A percentile compares a stretch with the other conserved stretches of the same genome.
phyloP scores from a whole-genome alignment of 2,113 vertebrate species.

The Hyperoodon ampullatus region DNA sequence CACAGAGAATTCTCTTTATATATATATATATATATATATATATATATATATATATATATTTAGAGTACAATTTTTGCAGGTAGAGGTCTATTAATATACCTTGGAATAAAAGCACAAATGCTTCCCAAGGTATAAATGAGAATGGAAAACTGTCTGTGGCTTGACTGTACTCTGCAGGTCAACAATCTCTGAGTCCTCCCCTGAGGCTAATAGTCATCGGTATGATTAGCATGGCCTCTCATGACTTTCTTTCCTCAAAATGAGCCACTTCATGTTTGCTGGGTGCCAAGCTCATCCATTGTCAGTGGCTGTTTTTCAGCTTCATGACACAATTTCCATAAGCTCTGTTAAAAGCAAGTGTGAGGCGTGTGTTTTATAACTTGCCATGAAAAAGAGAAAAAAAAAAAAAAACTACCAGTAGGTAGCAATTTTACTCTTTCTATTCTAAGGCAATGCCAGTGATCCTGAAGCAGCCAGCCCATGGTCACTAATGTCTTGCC shows the following conservation, averaged over 20 bases:
- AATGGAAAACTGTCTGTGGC: background rate
- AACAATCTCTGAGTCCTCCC: background rate
- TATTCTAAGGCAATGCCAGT: slow-evolving; percentile 32
- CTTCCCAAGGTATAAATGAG: background rate
- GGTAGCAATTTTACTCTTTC: background rate
- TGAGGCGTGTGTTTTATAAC: background rate
- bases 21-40: no score
- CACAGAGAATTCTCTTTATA: background rate
- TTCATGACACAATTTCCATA: slow-evolving; percentile 6
- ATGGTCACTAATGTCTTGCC: background rate
- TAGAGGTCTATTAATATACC: background rate
- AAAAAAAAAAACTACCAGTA: background rate
- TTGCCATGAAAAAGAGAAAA: slow-evolving; percentile 7
- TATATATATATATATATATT: background rate
- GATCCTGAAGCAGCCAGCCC: background rate
- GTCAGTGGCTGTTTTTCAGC: background rate
- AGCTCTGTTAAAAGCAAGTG: slow-evolving; percentile 14
- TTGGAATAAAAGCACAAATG: background rate
- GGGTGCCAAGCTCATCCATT: background rate
- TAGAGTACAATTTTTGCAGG: background rate
- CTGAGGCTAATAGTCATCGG: background rate
- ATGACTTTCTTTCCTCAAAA: background rate
- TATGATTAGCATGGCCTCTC: background rate
- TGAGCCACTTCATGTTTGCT: background rate
- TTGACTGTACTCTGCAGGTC: background rate